phyloP scores from a whole-genome alignment of 2,113 vertebrate genomes.

The Strigops habroptila region DNA sequence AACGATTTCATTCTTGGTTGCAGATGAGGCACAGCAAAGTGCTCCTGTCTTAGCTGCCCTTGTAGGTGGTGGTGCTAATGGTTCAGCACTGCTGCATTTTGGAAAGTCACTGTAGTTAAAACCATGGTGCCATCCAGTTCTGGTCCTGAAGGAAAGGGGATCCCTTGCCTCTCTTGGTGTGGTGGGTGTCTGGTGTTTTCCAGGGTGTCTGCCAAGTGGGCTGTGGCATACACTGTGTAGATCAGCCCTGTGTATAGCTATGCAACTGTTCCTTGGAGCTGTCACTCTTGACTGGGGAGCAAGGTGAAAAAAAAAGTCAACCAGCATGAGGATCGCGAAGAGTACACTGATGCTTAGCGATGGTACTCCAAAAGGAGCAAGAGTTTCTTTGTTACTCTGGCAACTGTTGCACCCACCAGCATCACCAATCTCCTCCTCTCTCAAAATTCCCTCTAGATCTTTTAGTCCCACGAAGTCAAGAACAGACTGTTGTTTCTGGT shows the following conservation, averaged over 20 bases:
- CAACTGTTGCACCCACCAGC: not conserved
- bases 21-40: not conserved
- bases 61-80: not conserved
- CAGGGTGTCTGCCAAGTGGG: not conserved
- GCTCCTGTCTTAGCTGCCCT: not conserved
- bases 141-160: not conserved
- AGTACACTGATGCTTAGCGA: not conserved
- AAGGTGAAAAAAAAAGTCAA: not conserved
- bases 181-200: not conserved
- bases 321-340: not conserved
- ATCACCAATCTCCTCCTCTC: not conserved
- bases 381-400: not conserved
- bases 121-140: fast-evolving
- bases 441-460: not conserved
- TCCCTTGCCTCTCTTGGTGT: not conserved
- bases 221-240: fast-evolving
- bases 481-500: not conserved
- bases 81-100: not conserved
- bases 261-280: not conserved
- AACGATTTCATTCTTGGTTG: not conserved
- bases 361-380: not conserved
- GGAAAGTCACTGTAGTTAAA: no score
- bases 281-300: no score
- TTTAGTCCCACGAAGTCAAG: not conserved
- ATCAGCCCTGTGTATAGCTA: fast-evolving